phyloP scores from a whole-genome alignment of 2,113 vertebrate species.

The Tylochromis polylepis region DNA sequence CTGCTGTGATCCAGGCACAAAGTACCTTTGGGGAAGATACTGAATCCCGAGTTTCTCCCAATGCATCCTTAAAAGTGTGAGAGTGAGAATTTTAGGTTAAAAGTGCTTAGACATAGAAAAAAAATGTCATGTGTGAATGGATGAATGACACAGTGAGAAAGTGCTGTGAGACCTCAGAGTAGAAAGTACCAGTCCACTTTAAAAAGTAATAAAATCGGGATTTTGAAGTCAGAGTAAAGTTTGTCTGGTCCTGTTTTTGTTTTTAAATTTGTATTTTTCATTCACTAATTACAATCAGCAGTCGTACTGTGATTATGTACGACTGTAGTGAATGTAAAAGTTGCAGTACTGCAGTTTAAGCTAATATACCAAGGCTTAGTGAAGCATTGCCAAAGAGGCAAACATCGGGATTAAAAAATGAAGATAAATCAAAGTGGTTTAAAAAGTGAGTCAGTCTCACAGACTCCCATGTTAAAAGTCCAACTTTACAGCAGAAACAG shows the following conservation, averaged over 20 bases:
- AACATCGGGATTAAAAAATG: neutral
- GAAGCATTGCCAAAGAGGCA: neutral
- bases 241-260: neutral
- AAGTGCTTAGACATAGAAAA: neutral
- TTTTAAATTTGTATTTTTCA: neutral
- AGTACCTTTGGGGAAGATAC: neutral
- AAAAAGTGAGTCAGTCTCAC: neutral
- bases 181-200: neutral
- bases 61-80: neutral
- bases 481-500: neutral
- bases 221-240: neutral
- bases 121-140: neutral
- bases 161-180: neutral
- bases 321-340: neutral
- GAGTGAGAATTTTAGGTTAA: neutral
- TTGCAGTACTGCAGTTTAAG: neutral
- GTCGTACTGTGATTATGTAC: neutral
- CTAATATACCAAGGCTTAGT: neutral
- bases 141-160: neutral
- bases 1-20: too few relatives aligned
- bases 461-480: neutral
- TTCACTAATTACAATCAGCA: neutral
- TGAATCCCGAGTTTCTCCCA: neutral
- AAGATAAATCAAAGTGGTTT: neutral
- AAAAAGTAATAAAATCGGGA: neutral